Base-by-base conservation (phyloP, 2,888 invertebrate genomes). In the Sminthurides aquaticus region DNA sequence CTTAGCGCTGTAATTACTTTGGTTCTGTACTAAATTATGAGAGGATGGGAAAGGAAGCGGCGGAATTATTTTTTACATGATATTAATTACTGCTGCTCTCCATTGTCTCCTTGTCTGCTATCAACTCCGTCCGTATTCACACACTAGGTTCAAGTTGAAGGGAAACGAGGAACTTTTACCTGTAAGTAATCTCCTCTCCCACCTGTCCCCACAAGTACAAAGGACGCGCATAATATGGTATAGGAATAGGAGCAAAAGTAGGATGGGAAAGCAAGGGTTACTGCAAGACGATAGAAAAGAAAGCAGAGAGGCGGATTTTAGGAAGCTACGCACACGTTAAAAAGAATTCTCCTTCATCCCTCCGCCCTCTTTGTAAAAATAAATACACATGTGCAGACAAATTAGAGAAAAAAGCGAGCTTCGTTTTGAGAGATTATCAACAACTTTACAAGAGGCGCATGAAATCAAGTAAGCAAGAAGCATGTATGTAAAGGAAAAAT, bases 1-100 rank as follows among this genome's bases (percentile, higher is more conserved):
- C 52, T 52, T 52, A 52, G 52, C 22, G 52, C 43, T 8, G 52
- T 52, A 52, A 52, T 52, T 52, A 52, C 20, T 52, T 52, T 8
- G 52, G 3, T 52, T 52, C 52, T 20, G 20, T 20, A 8, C 22
- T 22, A 52, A 52, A 52, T 52, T 18, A 8, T 18, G 5, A 52
- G 20, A 20, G 52, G 18, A 20, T 15, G 20, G 52, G 20, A 52
- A 52, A 52, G 52, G 52, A 52, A 52, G 52, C 52, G 52, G 15
- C 20, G 52, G 11, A 52, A 52, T 52, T 52, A 52, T 52, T 52
- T 52, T 20, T 20, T 52, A 52, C 52, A 20, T 52, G 52, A 52
- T 52, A 52, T 52, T 52, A 52, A 52, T 52, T 52, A 22, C 52
- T 22, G n/a, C n/a, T 22, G 20, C 20, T 15, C 52, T 22, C 20